These are phyloP conservation scores for Formica selysi DNA, from an alignment of 1,140 invertebrate species.

Conservation along the genomic window DNA sequence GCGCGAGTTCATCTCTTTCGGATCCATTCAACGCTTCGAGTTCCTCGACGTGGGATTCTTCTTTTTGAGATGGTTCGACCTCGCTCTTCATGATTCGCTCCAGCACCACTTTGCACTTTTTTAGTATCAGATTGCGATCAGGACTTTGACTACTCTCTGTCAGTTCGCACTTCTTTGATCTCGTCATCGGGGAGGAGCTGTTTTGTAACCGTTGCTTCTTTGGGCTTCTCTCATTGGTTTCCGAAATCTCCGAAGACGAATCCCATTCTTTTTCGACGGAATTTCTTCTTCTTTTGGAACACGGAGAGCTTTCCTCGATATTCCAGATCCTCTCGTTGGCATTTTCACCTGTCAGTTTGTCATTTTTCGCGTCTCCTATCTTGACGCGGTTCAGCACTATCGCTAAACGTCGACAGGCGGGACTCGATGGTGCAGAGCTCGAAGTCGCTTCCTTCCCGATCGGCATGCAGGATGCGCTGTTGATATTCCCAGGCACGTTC, in stretches of 20 bases:
- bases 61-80: constrained; percentile 49
- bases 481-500: no score
- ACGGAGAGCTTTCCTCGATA: neutral
- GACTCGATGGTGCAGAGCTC: neutral
- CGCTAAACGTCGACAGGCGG: constrained; percentile 1
- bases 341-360: neutral
- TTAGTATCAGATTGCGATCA: neutral
- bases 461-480: neutral
- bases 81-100: constrained; percentile 53
- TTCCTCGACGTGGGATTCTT: neutral
- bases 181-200: neutral
- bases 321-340: neutral
- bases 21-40: neutral
- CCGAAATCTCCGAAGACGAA: neutral
- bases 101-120: constrained; percentile 62
- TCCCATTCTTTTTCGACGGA: constrained; percentile 6
- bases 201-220: neutral
- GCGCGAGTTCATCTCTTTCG: constrained; percentile 44
- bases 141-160: neutral
- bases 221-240: neutral
- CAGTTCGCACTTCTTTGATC: neutral
- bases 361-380: neutral
- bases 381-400: constrained; percentile 55
- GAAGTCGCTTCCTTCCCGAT: neutral
- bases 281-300: neutral